Conservation (phyloP, 1,140 invertebrate species). For the Campoletis sonorensis region DNA sequence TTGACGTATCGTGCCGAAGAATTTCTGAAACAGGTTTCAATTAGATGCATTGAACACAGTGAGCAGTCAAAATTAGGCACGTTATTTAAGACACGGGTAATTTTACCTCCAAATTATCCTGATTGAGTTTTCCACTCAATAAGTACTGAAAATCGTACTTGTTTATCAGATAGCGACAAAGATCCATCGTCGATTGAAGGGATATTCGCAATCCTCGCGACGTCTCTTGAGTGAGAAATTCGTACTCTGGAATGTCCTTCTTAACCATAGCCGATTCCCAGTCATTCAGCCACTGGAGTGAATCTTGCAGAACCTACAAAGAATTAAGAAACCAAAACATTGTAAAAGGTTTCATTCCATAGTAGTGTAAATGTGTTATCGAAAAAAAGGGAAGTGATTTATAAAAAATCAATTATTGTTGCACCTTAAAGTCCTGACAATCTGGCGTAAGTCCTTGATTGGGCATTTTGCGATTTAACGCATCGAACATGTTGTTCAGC, state of each 20-base stretch:
- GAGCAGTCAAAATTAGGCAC: no score
- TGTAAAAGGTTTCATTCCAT: background rate
- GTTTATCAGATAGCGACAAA: background rate
- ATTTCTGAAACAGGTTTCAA: no score
- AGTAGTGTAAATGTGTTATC: background rate
- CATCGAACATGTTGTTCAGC: slow-evolving; percentile 37
- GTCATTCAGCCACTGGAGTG: slow-evolving; percentile 14
- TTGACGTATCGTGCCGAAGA: no score
- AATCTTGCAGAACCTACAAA: slow-evolving; percentile 15
- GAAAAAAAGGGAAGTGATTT: background rate
- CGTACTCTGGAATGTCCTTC: background rate
- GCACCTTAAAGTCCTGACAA: slow-evolving; percentile 24
- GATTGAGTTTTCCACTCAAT: slow-evolving; percentile 31
- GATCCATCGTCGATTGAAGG: slow-evolving; percentile 20
- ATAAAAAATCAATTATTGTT: background rate
- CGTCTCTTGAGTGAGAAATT: slow-evolving; percentile 30
- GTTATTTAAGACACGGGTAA: no score
- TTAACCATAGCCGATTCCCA: slow-evolving; percentile 8
- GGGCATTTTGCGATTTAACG: slow-evolving; percentile 18
- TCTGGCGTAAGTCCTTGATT: slow-evolving; percentile 26
- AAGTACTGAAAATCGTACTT: background rate
- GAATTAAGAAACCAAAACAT: background rate
- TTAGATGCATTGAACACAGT: no score
- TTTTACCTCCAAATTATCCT: slow-evolving; percentile 37
- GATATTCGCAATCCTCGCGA: slow-evolving; percentile 26